Base-by-base conservation (phyloP, 1,140 invertebrate genomes). In the Trachymyrmex septentrionalis region DNA sequence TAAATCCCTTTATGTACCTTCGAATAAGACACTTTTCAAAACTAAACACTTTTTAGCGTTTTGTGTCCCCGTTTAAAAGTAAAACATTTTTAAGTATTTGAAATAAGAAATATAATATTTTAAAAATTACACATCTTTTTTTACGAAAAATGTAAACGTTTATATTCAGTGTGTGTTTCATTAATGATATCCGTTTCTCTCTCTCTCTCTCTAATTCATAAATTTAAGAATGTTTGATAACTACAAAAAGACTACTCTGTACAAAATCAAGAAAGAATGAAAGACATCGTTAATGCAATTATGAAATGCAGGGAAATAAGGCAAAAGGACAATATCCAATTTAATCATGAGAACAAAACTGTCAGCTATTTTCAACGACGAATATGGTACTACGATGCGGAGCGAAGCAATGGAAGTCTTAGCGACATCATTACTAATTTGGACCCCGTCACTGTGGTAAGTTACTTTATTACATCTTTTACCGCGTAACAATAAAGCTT, bases 381-480 rank as follows among this genome's bases (percentile, higher is more conserved):
- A 91, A 96, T 95, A 55, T 99, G 97, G 96, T 96, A 96, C 88
- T 99, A 98, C 92, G 97, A 97, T 86, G 96, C 94, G 64, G 95
- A 96, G 9, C 95, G 95, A 81, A 99, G 98, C 87, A 97, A 97
- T 69, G 98, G 98, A 1, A 96, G 96, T 14, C 95, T 99, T 16
- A 94, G 96, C 50, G 98, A 99, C 92, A 95, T 96, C 3, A 96
- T 99, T 77, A 97, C 96, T 0, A 98, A 98, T 4, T 93, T 99
- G 4, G 99, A 99, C 94, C 96, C 97, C 9, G 97, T 99, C 10
- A 97, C 98, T 48, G 95, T 98, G 94, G 98, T 99, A 92, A 97
- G 97, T 96, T 87, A 38, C 21, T n/a, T 71, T 85, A 19, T 66
- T 78, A 5, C 3, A 75, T 78, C 48, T 76, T 77, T 80, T 77